Conservation (phyloP, 2,888 invertebrate species). For the Ommatoiulus sabulosus region DNA sequence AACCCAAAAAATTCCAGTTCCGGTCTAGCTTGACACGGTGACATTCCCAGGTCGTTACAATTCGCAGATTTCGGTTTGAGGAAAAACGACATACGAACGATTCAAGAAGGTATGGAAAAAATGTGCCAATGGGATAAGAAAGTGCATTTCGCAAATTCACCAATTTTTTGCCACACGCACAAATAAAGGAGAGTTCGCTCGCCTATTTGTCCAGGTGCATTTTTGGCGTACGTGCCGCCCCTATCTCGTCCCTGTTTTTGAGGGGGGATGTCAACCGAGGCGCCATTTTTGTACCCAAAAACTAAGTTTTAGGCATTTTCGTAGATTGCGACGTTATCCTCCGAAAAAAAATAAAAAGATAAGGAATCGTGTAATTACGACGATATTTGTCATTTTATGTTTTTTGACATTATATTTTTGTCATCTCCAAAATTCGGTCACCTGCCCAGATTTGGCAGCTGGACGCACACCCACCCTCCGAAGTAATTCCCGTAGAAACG, state of each 20-base stretch:
- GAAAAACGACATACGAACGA: too few relatives aligned
- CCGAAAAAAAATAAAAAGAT: background rate
- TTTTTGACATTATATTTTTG: too few relatives aligned
- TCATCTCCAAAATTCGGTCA: background rate
- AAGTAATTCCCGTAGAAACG: too few relatives aligned
- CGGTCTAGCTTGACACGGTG: background rate
- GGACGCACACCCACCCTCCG: background rate
- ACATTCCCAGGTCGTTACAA: background rate
- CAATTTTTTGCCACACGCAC: conserved; percentile 5
- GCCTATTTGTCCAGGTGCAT: conserved; percentile 34
- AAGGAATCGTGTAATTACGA: background rate
- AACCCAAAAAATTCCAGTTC: too few relatives aligned
- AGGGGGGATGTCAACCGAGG: background rate
- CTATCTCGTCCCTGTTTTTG: background rate
- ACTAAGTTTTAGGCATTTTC: background rate
- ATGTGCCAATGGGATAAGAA: conserved; percentile 12
- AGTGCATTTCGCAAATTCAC: background rate
- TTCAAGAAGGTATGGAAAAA: too few relatives aligned
- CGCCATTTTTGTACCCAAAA: background rate
- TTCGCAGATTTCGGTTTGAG: too few relatives aligned
- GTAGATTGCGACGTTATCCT: background rate
- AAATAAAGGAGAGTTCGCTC: conserved; percentile 34
- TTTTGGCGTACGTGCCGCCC: conserved; percentile 24
- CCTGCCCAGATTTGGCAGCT: background rate
- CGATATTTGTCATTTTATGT: too few relatives aligned